phyloP scores from a whole-genome alignment of 53 echinoderm and acorn worm genomes.

The Hippasteria phrygiana region DNA sequence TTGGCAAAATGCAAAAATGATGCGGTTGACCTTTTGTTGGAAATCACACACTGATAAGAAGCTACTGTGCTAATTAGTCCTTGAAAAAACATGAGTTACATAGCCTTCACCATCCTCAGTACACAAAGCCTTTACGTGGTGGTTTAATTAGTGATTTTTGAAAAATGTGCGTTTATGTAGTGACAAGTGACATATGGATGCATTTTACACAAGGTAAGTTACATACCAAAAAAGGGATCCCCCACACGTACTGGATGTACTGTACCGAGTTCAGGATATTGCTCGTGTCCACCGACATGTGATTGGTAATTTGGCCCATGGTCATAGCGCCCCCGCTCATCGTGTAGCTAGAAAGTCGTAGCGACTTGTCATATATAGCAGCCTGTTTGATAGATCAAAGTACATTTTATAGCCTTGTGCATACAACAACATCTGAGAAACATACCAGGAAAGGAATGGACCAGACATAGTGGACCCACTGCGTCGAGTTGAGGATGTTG shows the following conservation, averaged over 20 bases:
- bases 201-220: background rate
- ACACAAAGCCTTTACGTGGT: no score
- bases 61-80: no score
- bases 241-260: slow-evolving; percentile 89
- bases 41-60: no score
- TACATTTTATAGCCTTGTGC: background rate
- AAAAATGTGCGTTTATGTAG: no score
- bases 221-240: slow-evolving; percentile 87
- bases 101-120: no score
- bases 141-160: background rate
- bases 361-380: slow-evolving; percentile 87
- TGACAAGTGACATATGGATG: no score
- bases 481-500: slow-evolving; percentile 84
- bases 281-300: slow-evolving; percentile 90
- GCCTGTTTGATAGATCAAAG: slow-evolving; percentile 57
- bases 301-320: slow-evolving; percentile 97
- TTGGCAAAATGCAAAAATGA: no score
- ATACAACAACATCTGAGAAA: background rate
- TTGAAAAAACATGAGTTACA: no score
- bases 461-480: slow-evolving; percentile 95
- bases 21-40: no score
- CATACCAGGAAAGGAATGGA: slow-evolving; percentile 91
- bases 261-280: slow-evolving; percentile 76
- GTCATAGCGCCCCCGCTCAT: slow-evolving; percentile 93
- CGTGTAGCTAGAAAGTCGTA: slow-evolving; percentile 85